Conservation (phyloP, 1,140 invertebrate species). For the Ptiloglossa arizonensis region DNA sequence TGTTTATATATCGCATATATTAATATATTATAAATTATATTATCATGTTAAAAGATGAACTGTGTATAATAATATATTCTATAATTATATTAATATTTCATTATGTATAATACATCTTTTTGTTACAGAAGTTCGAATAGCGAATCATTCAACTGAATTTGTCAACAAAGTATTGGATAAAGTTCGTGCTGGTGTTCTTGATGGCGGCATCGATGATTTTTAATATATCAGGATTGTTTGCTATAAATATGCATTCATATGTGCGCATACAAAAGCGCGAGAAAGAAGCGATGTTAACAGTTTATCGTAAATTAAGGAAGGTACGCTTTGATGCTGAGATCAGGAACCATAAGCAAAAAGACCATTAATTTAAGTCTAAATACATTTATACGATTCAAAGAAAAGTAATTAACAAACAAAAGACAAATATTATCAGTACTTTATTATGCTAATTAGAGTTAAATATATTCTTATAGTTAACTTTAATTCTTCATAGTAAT, state of each 20-base stretch:
- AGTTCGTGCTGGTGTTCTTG: slow-evolving; percentile 85
- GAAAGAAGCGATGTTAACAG: slow-evolving; percentile 22
- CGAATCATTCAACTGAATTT: slow-evolving; percentile 92
- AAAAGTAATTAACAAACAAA: not conserved
- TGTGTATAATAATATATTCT: not conserved
- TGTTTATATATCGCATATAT: too few species aligned
- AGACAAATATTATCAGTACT: not conserved
- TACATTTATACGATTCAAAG: not conserved
- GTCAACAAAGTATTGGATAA: slow-evolving; percentile 93
- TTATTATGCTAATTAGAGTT: not conserved
- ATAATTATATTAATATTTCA: not conserved
- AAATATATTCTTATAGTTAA: slow-evolving; percentile 2
- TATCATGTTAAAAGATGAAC: too few species aligned
- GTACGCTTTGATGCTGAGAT: not conserved
- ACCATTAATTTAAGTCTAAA: slow-evolving; percentile 1
- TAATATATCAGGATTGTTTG: slow-evolving; percentile 65
- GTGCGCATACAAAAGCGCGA: slow-evolving; percentile 21
- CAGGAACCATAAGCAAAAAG: slow-evolving; percentile 2
- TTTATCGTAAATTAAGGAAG: slow-evolving; percentile 5
- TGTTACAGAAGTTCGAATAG: slow-evolving; percentile 88
- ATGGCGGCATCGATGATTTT: slow-evolving; percentile 86
- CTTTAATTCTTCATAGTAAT: slow-evolving; percentile 1
- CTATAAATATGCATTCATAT: slow-evolving; percentile 43
- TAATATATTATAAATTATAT: too few species aligned
- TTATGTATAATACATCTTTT: slow-evolving; percentile 11